phyloP scores from a whole-genome alignment of 2,113 vertebrate genomes.

The Tamias sibiricus region DNA sequence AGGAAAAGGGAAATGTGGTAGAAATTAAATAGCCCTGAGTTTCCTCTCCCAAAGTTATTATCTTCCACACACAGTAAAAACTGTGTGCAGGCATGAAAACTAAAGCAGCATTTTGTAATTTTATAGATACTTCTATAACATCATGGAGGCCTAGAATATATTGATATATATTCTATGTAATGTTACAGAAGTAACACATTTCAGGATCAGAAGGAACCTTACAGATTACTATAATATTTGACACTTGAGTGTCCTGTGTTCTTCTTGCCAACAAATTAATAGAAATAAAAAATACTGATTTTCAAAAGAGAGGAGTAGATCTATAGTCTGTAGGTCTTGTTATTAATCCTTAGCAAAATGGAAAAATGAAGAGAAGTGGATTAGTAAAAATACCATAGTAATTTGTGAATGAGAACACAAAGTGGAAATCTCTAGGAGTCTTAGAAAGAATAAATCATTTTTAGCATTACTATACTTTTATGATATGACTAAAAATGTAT shows the following conservation, averaged over 20 bases:
- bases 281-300: not conserved
- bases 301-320: not conserved
- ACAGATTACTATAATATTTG: not conserved
- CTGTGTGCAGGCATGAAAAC: not conserved
- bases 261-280: not conserved
- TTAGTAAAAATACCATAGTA: not conserved
- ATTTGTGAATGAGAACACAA: not conserved
- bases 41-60: not conserved
- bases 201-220: not conserved
- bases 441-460: not conserved
- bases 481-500: not conserved
- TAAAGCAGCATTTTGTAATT: not conserved
- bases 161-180: not conserved
- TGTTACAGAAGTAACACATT: not conserved
- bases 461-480: not conserved
- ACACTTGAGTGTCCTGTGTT: not conserved
- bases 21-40: not conserved
- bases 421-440: not conserved
- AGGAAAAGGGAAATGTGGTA: fast-evolving
- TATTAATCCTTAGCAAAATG: not conserved
- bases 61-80: not conserved
- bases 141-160: not conserved
- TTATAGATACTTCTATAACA: not conserved
- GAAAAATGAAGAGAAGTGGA: not conserved
- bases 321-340: not conserved